These are phyloP conservation scores for Lasiurus cinereus DNA, from an alignment of 2,113 vertebrate genomes.

Conservation along the genomic window DNA sequence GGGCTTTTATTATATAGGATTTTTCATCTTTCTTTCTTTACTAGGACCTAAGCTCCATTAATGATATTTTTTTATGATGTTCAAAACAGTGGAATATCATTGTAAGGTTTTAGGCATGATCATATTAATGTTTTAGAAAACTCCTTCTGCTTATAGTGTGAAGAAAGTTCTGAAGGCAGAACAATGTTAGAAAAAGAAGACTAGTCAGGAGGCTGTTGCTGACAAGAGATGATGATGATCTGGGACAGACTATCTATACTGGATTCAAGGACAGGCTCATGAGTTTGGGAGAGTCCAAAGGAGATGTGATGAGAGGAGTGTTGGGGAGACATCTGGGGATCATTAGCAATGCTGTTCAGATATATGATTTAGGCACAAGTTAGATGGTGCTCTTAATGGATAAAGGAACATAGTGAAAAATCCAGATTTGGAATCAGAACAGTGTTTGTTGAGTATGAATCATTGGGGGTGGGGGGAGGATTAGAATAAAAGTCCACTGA, in stretches of 20 bases:
- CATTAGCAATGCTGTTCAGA: background rate
- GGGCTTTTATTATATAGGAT: no score
- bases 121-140: background rate
- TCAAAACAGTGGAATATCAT: background rate
- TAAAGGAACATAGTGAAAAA: background rate
- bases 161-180: background rate
- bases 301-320: background rate
- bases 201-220: background rate
- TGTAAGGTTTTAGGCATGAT: background rate
- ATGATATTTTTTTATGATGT: background rate
- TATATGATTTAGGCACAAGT: background rate
- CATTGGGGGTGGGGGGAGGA: background rate
- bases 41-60: background rate
- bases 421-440: background rate
- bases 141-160: background rate
- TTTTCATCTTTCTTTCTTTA: slow-evolving; percentile 33
- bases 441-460: background rate
- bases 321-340: background rate
- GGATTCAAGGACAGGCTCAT: background rate
- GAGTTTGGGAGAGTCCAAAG: background rate
- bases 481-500: background rate
- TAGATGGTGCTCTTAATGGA: background rate
- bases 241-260: background rate
- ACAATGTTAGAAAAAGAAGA: background rate
- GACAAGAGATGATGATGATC: background rate